Evolutionary conservation across 2,888 invertebrate genomes (phyloP).

Genomic region (Tiliacea citrago): DNA sequence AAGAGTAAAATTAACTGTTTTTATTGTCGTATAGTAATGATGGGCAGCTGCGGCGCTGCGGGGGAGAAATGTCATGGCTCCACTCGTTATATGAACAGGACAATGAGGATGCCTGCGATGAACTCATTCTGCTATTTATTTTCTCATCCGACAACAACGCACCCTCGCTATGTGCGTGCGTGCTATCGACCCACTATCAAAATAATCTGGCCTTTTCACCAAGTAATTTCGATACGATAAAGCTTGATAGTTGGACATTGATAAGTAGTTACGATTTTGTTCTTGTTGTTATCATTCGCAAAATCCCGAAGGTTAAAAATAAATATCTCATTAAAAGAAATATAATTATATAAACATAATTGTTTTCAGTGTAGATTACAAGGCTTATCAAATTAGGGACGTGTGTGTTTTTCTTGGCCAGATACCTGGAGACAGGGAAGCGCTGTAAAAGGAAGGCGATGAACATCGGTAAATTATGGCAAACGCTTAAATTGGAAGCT

Average conservation of each 20-base stretch:
- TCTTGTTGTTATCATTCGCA: constrained; percentile 35
- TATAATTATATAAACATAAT: not conserved
- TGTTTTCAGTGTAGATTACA: constrained; percentile 37
- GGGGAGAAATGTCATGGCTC: constrained; percentile 82
- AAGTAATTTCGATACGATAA: constrained; percentile 53
- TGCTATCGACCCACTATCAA: constrained; percentile 55
- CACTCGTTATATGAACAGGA: constrained; percentile 73
- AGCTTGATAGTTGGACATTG: constrained; percentile 8
- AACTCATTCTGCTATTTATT: constrained; percentile 76
- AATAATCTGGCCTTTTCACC: constrained; percentile 37
- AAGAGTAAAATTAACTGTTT: constrained; percentile 71
- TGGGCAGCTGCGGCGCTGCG: constrained; percentile 79
- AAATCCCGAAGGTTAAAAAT: constrained; percentile 27
- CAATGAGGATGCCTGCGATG: constrained; percentile 75
- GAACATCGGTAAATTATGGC: constrained; percentile 64
- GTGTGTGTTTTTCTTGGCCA: constrained; percentile 55
- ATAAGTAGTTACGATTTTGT: constrained; percentile 36
- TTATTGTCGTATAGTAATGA: constrained; percentile 75
- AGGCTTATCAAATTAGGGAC: constrained; percentile 58
- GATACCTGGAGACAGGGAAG: constrained; percentile 48
- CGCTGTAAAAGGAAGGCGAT: constrained; percentile 58
- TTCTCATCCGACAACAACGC: constrained; percentile 51
- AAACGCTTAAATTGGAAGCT: constrained; percentile 63
- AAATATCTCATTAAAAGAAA: constrained; percentile 14
- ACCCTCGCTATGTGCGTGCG: constrained; percentile 48